Percentiles rank a stretch among this genome's conserved stretches.
phyloP scores from a whole-genome alignment of 2,888 invertebrate genomes.

The Chloromyia formosa region DNA sequence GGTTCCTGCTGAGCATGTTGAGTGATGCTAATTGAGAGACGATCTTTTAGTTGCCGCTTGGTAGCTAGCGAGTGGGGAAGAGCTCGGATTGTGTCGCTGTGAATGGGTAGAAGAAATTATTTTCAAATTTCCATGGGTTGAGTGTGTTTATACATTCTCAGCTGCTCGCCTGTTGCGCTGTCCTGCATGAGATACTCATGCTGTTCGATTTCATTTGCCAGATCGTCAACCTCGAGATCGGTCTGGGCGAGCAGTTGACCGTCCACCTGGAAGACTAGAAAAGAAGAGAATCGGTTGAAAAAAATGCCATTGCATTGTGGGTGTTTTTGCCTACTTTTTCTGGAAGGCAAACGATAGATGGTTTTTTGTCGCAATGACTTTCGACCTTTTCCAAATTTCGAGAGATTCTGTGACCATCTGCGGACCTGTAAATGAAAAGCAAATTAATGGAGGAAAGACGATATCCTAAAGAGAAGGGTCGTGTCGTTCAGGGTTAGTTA shows the following conservation, averaged over 20 bases:
- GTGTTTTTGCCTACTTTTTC: constrained; percentile 47
- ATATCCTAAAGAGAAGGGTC: no score
- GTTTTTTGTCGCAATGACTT: constrained; percentile 51
- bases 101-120: constrained; percentile 50
- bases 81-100: constrained; percentile 72
- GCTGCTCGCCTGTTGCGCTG: constrained; percentile 69
- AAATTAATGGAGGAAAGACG: no score
- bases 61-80: constrained; percentile 75
- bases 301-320: not conserved
- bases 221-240: constrained; percentile 66
- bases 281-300: not conserved
- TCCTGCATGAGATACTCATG: constrained; percentile 73
- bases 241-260: constrained; percentile 50
- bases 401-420: constrained; percentile 55
- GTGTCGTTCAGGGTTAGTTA: no score
- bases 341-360: constrained; percentile 53
- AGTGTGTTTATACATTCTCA: constrained; percentile 66
- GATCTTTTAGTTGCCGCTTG: constrained; percentile 73
- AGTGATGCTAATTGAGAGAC: constrained; percentile 67
- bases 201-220: constrained; percentile 73
- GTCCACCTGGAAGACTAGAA: constrained; percentile 51
- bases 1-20: constrained; percentile 67
- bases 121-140: constrained; percentile 17
- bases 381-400: constrained; percentile 52
- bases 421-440: constrained; percentile 52